Base-by-base conservation (phyloP, 2,797 vertebrate species). In the Sternotherus odoratus region DNA sequence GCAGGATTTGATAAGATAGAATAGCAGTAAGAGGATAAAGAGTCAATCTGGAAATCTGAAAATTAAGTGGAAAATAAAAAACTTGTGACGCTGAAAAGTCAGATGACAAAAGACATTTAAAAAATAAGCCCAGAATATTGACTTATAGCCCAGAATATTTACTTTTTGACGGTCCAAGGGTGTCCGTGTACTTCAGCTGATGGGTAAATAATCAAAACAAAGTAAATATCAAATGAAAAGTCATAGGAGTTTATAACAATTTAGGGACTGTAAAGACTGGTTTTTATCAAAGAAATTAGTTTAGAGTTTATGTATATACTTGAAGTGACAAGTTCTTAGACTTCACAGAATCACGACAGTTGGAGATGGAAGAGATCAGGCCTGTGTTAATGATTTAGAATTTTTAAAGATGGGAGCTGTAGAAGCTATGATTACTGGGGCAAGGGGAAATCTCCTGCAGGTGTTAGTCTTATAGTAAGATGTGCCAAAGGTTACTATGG, bases 401-500 rank as follows among this genome's bases (percentile, higher is more conserved):
- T 39, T 95, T 93, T 91, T 90, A 86, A 90, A 83, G 96, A 89
- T 16, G 87, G 95, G 95, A 96, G 93, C 93, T 69, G 92, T 79
- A 94, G 93, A 92, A 94, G 95, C 94, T 84, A 93, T 57, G 96
- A 87, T 96, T 54, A 89, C 95, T 95, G 91, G 95, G 96, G 93
- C 95, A 96, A 51, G 94, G 93, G 96, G 93, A 97, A 97, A 97
- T 90, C 97, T 97, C 97, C 96, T 97, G 97, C 97, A 97, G 96
- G 97, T 97, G 97, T 97, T 97, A 97, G 91, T 97, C 95, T 97
- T 95, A 88, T 80, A 92, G 95, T 92, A 95, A 16, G 36, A 94
- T 36, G 3, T 95, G 96, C 91, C 97, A 97, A 97, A 97, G 97
- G 96, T 97, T 94, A 96, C 88, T 56, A 83, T 95, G 96, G 96